Base-by-base conservation (phyloP, 2,113 vertebrate species). In the Chlamydotis undulata region DNA sequence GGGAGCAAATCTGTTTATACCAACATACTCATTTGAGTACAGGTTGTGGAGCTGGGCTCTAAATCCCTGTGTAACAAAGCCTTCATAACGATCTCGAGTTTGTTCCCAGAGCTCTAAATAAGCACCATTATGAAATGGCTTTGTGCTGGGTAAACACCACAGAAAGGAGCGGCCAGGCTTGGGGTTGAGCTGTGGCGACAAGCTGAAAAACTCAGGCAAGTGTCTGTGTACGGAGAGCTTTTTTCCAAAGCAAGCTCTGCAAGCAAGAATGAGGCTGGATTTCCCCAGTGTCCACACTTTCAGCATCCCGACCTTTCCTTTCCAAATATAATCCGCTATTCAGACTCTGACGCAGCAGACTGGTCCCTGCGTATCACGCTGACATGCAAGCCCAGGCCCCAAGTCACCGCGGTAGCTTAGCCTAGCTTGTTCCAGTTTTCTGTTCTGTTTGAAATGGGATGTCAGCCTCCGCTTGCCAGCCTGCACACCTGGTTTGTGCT, bases 51-150 rank as follows among this genome's bases (percentile, higher is more conserved):
- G 68, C 85, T 50, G 47, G 85, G 55, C 67, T 85, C 69, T 68
- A 95, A 96, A 96, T 83, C 79, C 90, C 65, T 24, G 59, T 8
- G 8, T 52, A 89, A 92, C 81, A 82, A 94, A 96, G 76, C 71
- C 79, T 70, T 63, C 73, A 6, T 39, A 87, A 76, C 12, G 5
- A 75, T 69, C 78, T 83, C 8, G 4, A 67, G 59, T 25, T 82
- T 4, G 7, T 37, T 76, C n/a, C 78, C 93, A 57, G 35, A 85
- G 22, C 52, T 79, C 63, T 86, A 70, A 93, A 70, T 50, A 92
- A 92, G 80, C 74, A 87, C 84, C 71, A 19, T 79, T 67, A 33
- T 33, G 63, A 93, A 94, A 87, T 60, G 61, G 67, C 49, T 84
- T 69, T 67, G 63, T 86, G 59, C 68, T 95, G 80, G 35, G 37